phyloP scores from a whole-genome alignment of 1,140 invertebrate genomes.

The Lutraria rhynchaena region DNA sequence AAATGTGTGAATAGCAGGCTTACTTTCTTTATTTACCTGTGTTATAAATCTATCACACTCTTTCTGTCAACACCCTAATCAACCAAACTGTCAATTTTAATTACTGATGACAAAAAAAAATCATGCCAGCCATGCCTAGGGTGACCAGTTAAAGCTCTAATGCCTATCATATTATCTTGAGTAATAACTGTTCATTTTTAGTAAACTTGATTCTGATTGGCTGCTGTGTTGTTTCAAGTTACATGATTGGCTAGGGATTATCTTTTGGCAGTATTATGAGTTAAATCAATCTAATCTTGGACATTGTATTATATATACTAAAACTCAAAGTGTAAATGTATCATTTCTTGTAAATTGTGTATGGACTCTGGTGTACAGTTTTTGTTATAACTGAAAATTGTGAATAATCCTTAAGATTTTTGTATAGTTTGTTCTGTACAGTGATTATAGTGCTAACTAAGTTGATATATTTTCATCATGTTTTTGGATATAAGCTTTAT shows the following conservation, averaged over 20 bases:
- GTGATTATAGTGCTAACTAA: too few species aligned
- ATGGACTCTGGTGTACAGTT: neutral
- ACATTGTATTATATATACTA: too few species aligned
- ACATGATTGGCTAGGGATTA: slow-evolving; percentile 14
- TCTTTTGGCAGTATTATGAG: slow-evolving; percentile 32
- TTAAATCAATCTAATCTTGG: neutral
- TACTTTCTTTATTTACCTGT: neutral
- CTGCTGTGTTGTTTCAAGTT: neutral
- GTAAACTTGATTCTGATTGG: slow-evolving; percentile 14
- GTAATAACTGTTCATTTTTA: slow-evolving; percentile 23
- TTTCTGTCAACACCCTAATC: slow-evolving; percentile 1
- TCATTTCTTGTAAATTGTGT: too few species aligned
- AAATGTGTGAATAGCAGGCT: slow-evolving; percentile 1
- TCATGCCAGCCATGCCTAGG: neutral
- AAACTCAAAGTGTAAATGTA: too few species aligned
- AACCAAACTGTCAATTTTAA: slow-evolving; percentile 11
- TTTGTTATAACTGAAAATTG: neutral
- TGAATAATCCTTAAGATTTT: neutral
- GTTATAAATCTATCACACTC: slow-evolving; percentile 17
- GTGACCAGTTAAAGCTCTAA: slow-evolving; percentile 11
- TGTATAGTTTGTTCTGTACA: too few species aligned
- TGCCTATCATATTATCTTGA: neutral
- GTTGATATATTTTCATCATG: too few species aligned
- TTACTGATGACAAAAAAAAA: neutral
- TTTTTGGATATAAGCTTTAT: slow-evolving; percentile 58